Conservation (phyloP, 2,888 invertebrate genomes). For the Melitaea athalia region DNA sequence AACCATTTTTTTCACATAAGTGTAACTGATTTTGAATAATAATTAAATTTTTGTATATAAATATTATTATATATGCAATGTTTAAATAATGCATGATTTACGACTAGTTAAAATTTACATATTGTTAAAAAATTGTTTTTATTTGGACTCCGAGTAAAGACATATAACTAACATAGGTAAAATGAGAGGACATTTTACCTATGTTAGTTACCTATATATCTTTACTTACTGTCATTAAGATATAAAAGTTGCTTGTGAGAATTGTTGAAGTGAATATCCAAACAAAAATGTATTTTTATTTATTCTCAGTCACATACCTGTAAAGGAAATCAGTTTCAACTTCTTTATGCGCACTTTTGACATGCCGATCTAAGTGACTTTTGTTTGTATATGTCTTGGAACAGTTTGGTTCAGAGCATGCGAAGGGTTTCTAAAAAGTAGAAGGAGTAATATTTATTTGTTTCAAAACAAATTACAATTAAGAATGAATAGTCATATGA, state of each 20-base stretch:
- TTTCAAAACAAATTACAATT: background rate
- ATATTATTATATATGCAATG: slow-evolving; percentile 31
- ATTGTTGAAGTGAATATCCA: too few species aligned
- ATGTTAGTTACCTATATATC: too few species aligned
- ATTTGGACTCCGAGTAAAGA: too few species aligned
- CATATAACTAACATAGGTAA: too few species aligned
- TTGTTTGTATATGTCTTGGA: slow-evolving; percentile 83
- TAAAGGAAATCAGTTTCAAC: slow-evolving; percentile 54
- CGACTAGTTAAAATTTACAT: too few species aligned
- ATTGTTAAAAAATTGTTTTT: too few species aligned
- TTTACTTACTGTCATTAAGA: too few species aligned
- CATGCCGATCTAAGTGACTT: slow-evolving; percentile 84
- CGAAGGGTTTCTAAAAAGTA: slow-evolving; percentile 77
- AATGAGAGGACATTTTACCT: too few species aligned
- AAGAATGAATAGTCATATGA: too few species aligned
- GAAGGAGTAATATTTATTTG: background rate
- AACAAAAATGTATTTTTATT: too few species aligned
- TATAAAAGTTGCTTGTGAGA: too few species aligned
- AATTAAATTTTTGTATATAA: background rate
- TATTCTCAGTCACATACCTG: slow-evolving; percentile 51
- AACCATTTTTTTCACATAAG: slow-evolving; percentile 37
- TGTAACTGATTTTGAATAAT: background rate
- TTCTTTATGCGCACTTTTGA: slow-evolving; percentile 70
- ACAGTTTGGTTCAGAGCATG: slow-evolving; percentile 82
- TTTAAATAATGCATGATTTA: too few species aligned